phyloP scores from a whole-genome alignment of 2,113 vertebrate species.

The Rhombomys opimus region DNA sequence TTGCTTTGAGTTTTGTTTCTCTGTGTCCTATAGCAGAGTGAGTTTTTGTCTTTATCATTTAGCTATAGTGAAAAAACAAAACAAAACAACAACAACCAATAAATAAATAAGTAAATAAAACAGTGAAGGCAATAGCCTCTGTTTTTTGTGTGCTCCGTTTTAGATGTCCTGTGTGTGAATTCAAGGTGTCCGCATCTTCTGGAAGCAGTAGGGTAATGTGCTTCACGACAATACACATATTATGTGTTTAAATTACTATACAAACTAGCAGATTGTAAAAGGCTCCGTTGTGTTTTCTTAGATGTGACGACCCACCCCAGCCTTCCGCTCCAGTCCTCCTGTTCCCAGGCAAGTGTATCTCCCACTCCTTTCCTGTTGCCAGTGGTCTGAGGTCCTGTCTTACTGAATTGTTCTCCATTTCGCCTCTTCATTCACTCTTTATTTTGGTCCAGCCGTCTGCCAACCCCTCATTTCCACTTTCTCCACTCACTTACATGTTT shows the following conservation, averaged over 20 bases:
- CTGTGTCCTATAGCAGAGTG: not conserved
- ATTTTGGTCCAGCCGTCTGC: not conserved
- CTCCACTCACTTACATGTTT: too few species aligned
- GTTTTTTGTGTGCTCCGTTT: not conserved
- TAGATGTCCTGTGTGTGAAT: not conserved
- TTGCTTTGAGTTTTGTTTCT: not conserved
- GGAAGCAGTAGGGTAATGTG: not conserved
- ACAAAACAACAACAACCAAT: not conserved
- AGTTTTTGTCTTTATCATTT: not conserved
- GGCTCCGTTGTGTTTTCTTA: not conserved
- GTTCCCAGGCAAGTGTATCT: too few species aligned
- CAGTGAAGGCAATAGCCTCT: not conserved
- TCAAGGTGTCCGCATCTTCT: not conserved
- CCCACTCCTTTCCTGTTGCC: too few species aligned
- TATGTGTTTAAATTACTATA: too few species aligned
- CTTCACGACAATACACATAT: not conserved
- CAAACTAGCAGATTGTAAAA: not conserved
- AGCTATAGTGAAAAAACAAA: not conserved
- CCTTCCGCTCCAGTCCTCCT: accelerated
- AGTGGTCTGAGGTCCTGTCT: too few species aligned
- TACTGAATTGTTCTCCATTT: not conserved
- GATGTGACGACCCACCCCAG: too few species aligned
- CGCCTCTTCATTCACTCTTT: not conserved
- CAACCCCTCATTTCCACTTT: too few species aligned
- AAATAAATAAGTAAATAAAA: not conserved